phyloP scores from a whole-genome alignment of 2,113 vertebrate genomes.

The Cynoglossus semilaevis region DNA sequence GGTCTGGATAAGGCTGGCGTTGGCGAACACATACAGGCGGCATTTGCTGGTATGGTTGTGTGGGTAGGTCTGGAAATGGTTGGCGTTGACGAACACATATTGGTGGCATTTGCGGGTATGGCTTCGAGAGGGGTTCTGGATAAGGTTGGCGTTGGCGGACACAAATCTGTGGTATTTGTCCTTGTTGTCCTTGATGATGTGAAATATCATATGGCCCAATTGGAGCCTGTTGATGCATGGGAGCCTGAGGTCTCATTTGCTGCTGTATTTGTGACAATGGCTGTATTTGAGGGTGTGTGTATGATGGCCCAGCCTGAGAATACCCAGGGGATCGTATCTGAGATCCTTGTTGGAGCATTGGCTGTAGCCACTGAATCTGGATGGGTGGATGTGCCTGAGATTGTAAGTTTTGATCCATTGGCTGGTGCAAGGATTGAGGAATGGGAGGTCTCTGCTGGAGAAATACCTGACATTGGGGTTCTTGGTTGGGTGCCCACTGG shows the following conservation, averaged over 20 bases:
- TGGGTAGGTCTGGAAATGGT: too few relatives aligned
- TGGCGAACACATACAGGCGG: too few relatives aligned
- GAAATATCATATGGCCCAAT: conserved; percentile 5
- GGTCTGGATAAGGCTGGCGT: too few relatives aligned
- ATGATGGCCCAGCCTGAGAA: conserved; percentile 39
- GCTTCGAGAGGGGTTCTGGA: conserved; percentile 25
- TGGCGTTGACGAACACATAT: not conserved
- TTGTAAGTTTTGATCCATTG: conserved; percentile 25
- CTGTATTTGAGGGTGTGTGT: conserved; percentile 29
- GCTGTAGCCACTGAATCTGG: conserved; percentile 41
- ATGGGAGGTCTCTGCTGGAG: conserved; percentile 38
- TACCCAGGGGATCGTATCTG: conserved; percentile 27
- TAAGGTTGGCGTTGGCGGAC: conserved; percentile 16
- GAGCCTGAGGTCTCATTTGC: conserved; percentile 33
- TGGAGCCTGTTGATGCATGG: conserved; percentile 49
- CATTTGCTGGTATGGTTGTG: too few relatives aligned
- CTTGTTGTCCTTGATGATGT: not conserved
- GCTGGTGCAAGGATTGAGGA: conserved; percentile 36
- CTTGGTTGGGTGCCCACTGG: conserved; percentile 47
- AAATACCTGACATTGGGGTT: conserved; percentile 36
- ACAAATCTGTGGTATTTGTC: conserved; percentile 3
- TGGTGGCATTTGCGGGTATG: conserved; percentile 22
- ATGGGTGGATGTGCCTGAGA: conserved; percentile 28
- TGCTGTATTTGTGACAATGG: conserved; percentile 24
- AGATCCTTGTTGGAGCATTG: conserved; percentile 17